A percentile compares a stretch with the other conserved stretches of the same genome.
Conservation (phyloP, 2,888 invertebrate genomes). For the Achlya flavicornis region DNA sequence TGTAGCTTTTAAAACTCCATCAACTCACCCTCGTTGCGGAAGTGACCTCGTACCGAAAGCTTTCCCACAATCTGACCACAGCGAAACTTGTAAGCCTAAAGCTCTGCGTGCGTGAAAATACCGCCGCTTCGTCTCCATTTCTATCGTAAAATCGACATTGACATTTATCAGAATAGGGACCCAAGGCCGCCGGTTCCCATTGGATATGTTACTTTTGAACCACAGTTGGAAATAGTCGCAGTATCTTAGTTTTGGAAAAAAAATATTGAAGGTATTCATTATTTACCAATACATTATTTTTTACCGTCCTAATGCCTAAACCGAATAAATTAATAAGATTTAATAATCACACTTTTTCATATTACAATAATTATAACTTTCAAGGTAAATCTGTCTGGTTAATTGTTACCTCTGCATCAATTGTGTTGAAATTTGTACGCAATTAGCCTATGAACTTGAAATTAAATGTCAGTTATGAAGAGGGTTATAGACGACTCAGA, state of each 20-base stretch:
- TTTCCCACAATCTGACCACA: constrained; percentile 1
- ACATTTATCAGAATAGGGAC: constrained; percentile 39
- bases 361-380: too few relatives aligned
- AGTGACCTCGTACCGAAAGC: neutral
- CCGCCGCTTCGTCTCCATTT: constrained; percentile 10
- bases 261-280: too few relatives aligned
- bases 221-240: neutral
- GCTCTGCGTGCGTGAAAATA: constrained; percentile 9
- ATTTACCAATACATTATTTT: too few relatives aligned
- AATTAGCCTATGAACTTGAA: too few relatives aligned
- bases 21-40: neutral
- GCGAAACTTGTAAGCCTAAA: constrained; percentile 9
- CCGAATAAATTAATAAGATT: too few relatives aligned
- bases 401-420: too few relatives aligned
- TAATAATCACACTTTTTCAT: too few relatives aligned
- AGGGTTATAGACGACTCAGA: too few relatives aligned
- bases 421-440: too few relatives aligned
- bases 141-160: constrained; percentile 20
- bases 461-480: too few relatives aligned
- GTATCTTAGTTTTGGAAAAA: neutral
- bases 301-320: too few relatives aligned
- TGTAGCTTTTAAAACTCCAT: neutral
- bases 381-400: too few relatives aligned
- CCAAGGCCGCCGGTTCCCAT: constrained; percentile 38
- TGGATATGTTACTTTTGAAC: constrained; percentile 28